Percentiles rank a stretch among this genome's conserved stretches.
phyloP scores from a whole-genome alignment of 2,888 invertebrate genomes.

The Luperina nickerlii region DNA sequence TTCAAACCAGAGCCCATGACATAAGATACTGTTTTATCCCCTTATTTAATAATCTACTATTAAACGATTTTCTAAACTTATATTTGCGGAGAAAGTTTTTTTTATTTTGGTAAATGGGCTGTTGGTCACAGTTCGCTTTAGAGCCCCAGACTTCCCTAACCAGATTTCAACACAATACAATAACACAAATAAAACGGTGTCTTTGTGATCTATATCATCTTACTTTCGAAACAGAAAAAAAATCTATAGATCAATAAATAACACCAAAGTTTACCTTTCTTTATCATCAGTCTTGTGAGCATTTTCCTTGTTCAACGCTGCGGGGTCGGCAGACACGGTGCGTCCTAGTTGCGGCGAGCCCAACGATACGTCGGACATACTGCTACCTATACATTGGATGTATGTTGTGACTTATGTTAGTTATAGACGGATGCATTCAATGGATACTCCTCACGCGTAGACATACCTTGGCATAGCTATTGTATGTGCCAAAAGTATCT shows the following conservation, averaged over 20 bases:
- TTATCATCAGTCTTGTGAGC: slow-evolving; percentile 67
- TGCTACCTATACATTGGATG: slow-evolving; percentile 91
- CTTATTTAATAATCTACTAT: not conserved
- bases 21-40: not conserved
- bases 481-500: not conserved
- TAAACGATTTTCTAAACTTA: not conserved
- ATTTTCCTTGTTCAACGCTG: slow-evolving; percentile 66
- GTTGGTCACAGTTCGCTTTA: not conserved
- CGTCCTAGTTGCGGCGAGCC: slow-evolving; percentile 91
- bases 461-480: not conserved
- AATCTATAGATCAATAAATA: not conserved
- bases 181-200: not conserved
- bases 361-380: slow-evolving; percentile 93
- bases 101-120: not conserved
- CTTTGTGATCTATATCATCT: not conserved
- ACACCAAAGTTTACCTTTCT: slow-evolving; percentile 69
- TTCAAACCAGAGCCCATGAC: not conserved
- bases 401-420: not conserved
- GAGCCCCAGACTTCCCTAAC: not conserved
- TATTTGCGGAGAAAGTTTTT: not conserved
- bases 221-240: not conserved
- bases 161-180: not conserved
- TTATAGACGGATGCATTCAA: not conserved
- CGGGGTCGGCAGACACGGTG: slow-evolving; percentile 89
- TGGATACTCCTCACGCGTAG: too few relatives aligned